A percentile compares a stretch with the other conserved stretches of the same genome.
phyloP scores from a whole-genome alignment of 2,797 vertebrate species.

The Mus minutoides region DNA sequence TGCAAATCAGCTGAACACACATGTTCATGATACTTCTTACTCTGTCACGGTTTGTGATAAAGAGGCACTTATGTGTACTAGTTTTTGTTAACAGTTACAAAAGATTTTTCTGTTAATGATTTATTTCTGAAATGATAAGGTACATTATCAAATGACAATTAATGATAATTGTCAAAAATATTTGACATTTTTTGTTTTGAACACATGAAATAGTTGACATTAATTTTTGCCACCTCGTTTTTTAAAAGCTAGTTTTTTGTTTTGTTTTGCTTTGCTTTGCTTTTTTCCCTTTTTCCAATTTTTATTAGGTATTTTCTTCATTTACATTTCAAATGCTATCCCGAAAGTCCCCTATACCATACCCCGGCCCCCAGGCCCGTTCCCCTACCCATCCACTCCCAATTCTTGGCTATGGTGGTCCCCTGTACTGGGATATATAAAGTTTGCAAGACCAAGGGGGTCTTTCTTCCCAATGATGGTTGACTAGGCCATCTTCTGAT shows the following conservation, averaged over 20 bases:
- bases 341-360: too few relatives aligned
- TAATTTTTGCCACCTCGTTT: neutral
- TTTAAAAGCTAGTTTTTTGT: conserved; percentile 43
- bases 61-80: neutral
- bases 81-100: neutral
- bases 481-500: too few relatives aligned
- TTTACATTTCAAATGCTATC: too few relatives aligned
- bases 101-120: neutral
- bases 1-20: neutral
- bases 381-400: too few relatives aligned
- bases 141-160: neutral
- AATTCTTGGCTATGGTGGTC: too few relatives aligned
- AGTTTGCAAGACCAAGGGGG: too few relatives aligned
- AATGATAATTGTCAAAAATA: neutral
- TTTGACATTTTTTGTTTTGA: neutral
- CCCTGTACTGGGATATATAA: too few relatives aligned
- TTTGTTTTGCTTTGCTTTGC: too few relatives aligned
- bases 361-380: too few relatives aligned
- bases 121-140: neutral
- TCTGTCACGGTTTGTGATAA: neutral
- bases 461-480: too few relatives aligned
- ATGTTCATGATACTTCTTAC: neutral
- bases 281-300: too few relatives aligned
- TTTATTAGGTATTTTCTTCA: too few relatives aligned
- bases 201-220: neutral